Percentiles rank a stretch among this genome's conserved stretches.
phyloP scores from a whole-genome alignment of 2,797 vertebrate species.

The Melanotaenia pygmaea region DNA sequence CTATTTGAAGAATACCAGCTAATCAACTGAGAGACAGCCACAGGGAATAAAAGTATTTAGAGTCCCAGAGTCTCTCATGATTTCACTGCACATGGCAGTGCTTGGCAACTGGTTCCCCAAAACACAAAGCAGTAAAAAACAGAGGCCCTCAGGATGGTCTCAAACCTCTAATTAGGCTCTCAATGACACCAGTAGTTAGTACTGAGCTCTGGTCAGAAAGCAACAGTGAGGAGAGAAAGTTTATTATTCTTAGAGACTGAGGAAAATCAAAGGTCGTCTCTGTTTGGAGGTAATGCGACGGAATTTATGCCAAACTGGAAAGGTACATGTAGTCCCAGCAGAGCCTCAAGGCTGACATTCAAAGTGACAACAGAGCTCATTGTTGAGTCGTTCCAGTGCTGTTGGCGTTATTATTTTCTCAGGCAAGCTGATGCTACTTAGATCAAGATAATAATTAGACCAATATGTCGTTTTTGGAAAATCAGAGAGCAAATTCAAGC shows the following conservation, averaged over 20 bases:
- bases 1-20: conserved; percentile 70
- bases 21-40: conserved; percentile 76
- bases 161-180: conserved; percentile 76
- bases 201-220: conserved; percentile 58
- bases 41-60: conserved; percentile 69
- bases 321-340: conserved; percentile 52
- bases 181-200: conserved; percentile 62
- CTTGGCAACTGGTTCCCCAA: conserved; percentile 75
- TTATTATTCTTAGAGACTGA: conserved; percentile 61
- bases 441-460: conserved; percentile 42
- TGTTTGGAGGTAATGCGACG: conserved; percentile 46
- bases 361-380: conserved; percentile 45
- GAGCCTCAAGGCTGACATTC: conserved; percentile 54
- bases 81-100: conserved; percentile 68
- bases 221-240: conserved; percentile 62
- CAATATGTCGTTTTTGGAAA: conserved; percentile 48
- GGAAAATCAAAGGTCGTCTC: conserved; percentile 60
- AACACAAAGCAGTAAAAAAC: conserved; percentile 68
- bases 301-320: conserved; percentile 52
- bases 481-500: conserved; percentile 34
- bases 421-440: conserved; percentile 31
- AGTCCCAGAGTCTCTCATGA: conserved; percentile 72
- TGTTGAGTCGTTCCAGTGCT: conserved; percentile 48
- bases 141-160: conserved; percentile 53
- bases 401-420: conserved; percentile 46